phyloP scores from a whole-genome alignment of 1,140 invertebrate species.

The Aphidius gifuensis region DNA sequence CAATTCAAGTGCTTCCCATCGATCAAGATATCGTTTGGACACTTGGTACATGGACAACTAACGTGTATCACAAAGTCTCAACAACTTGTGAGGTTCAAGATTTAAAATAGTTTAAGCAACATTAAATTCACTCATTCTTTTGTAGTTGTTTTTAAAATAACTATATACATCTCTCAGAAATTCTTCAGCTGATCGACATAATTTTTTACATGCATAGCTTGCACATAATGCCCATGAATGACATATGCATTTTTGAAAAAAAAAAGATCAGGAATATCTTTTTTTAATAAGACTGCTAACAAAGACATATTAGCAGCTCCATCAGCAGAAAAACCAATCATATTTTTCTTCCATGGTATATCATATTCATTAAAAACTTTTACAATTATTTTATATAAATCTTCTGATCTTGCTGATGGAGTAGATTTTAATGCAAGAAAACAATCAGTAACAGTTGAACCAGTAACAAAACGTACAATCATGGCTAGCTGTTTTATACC shows the following conservation, averaged over 20 bases:
- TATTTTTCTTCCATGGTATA: conserved; percentile 44
- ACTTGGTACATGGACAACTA: conserved; percentile 29
- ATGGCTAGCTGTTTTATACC: conserved; percentile 39
- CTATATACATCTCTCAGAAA: conserved; percentile 10
- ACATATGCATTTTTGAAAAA: conserved; percentile 40
- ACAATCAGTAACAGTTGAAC: conserved; percentile 26
- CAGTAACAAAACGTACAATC: conserved; percentile 29
- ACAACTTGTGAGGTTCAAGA: conserved; percentile 39
- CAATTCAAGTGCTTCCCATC: conserved; percentile 22
- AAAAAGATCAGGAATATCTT: conserved; percentile 37
- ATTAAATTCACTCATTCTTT: conserved; percentile 34
- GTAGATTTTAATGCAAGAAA: conserved; percentile 35
- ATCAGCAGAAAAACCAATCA: conserved; percentile 47
- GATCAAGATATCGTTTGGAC: conserved; percentile 26
- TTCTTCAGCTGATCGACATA: conserved; percentile 20
- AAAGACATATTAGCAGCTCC: conserved; percentile 39
- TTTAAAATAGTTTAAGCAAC: conserved; percentile 37
- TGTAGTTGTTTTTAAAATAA: conserved; percentile 33
- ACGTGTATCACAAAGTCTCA: conserved; percentile 39
- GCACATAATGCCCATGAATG: conserved; percentile 41
- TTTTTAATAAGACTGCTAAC: conserved; percentile 32
- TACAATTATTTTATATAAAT: conserved; percentile 31
- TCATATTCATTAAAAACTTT: conserved; percentile 35
- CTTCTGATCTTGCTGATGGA: conserved; percentile 26
- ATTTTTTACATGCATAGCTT: conserved; percentile 28